Percentiles rank a stretch among this genome's conserved stretches.
phyloP scores from a whole-genome alignment of 1,140 invertebrate genomes.

The Sipha flava region DNA sequence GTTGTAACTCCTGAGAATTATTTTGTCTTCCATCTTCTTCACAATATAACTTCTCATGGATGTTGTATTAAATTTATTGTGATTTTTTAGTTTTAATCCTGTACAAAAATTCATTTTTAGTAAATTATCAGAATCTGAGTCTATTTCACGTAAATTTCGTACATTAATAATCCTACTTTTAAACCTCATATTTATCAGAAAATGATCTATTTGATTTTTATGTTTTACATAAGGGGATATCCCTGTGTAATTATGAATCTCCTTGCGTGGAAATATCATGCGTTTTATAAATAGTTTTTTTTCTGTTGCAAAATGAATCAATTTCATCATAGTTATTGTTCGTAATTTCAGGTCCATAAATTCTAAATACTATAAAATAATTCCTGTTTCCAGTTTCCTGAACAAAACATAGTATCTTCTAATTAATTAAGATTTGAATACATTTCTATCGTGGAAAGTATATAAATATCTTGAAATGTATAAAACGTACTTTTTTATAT shows the following conservation, averaged over 20 bases:
- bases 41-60: neutral
- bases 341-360: conserved; percentile 35
- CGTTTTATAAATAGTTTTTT: conserved; percentile 35
- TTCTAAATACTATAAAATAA: too few species aligned
- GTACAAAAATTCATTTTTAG: conserved; percentile 28
- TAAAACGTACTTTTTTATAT: too few species aligned
- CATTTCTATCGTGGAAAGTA: too few species aligned
- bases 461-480: too few species aligned
- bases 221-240: too few species aligned
- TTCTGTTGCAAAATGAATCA: conserved; percentile 35
- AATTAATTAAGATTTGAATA: too few species aligned
- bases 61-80: too few species aligned
- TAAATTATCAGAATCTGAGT: conserved; percentile 34
- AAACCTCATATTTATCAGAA: conserved; percentile 31
- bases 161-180: conserved; percentile 23
- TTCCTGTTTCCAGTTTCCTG: too few species aligned
- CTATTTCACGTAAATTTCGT: too few species aligned
- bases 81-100: neutral
- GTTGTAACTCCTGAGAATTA: neutral
- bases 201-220: conserved; percentile 37
- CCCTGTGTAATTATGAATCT: too few species aligned
- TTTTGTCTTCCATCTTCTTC: neutral
- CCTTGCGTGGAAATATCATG: conserved; percentile 35
- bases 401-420: too few species aligned
- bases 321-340: conserved; percentile 35